Evolutionary conservation across 2,113 vertebrate species (phyloP), one percentile per base, ranked within the genome.

Genomic region (Hemibagrus wyckioides): DNA sequence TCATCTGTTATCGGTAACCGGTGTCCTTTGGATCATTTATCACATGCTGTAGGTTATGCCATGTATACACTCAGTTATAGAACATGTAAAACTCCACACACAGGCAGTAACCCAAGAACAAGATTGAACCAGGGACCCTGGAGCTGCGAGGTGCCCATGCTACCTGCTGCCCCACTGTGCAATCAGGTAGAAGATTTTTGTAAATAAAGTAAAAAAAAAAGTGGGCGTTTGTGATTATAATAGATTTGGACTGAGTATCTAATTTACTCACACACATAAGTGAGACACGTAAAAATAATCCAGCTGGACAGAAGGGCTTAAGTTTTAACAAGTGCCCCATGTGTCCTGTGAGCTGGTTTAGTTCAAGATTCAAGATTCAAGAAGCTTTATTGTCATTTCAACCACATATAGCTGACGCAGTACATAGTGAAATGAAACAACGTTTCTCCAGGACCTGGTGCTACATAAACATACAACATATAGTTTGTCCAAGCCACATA

Each of bases 211-310:
- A n/a, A n/a, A n/a, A n/a, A n/a, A n/a, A n/a, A 52, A 33, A 79
- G 48, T 54, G 50, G 4, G 13, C 28, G 25, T 33, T 15, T 77
- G 25, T 36, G 54, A 4, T 23, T 80, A 14, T 33, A 80, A 80
- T 80, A 19, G 30, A 54, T 33, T 54, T 79, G 48, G 52, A 52
- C 5, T 52, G 48, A 56, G 50, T 56, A 11, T 33, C 23, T 21
- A 4, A 23, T 36, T 80, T 36, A 57, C 50, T 21, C 76, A 56
- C 50, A 36, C 10, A 23, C 36, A 54, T 15, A 77, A 48, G 56
- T 56, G 52, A 80, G 33, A 80, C 52, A 54, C 79, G 39, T 80
- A 56, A 80, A 56, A 80, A 79, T 52, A 30, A 79, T n/a, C 15
- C 13, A 30, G 14, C 25, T 30, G 75, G 48, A 33, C 28, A 79